These are phyloP conservation scores for Adela reaumurella DNA, from an alignment of 2,888 invertebrate genomes.

Conservation along the genomic window DNA sequence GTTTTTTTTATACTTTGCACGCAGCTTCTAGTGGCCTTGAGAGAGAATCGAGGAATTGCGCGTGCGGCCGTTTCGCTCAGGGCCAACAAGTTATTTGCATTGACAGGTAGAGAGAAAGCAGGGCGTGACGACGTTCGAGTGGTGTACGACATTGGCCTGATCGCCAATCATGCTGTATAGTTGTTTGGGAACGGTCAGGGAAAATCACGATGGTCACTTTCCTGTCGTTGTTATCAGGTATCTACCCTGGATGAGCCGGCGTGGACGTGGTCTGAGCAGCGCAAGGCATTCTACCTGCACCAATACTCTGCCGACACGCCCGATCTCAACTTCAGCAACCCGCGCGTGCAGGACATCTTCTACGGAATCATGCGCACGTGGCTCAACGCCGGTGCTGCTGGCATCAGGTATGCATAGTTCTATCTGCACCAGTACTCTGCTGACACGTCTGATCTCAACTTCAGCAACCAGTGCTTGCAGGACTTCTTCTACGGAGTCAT, in stretches of 20 bases:
- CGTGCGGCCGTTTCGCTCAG: too few relatives aligned
- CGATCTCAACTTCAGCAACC: conserved; percentile 78
- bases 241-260: conserved; percentile 52
- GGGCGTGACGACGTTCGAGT: too few relatives aligned
- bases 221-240: conserved; percentile 18
- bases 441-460: conserved; percentile 77
- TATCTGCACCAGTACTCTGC: conserved; percentile 74
- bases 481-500: conserved; percentile 65
- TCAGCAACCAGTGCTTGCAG: conserved; percentile 64
- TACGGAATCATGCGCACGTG: conserved; percentile 66
- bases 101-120: too few relatives aligned
- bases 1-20: too few relatives aligned
- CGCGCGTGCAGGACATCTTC: conserved; percentile 61
- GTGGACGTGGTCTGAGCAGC: conserved; percentile 64
- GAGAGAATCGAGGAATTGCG: too few relatives aligned
- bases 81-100: too few relatives aligned
- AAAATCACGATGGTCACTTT: conserved; percentile 1
- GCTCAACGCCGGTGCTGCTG: conserved; percentile 73
- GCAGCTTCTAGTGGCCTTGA: too few relatives aligned
- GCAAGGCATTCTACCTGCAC: conserved; percentile 74
- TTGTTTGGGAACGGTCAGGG: neutral
- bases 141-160: too few relatives aligned
- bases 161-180: too few relatives aligned
- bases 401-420: conserved; percentile 72
- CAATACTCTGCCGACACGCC: conserved; percentile 67